Conservation (phyloP, 2,797 vertebrate genomes). For the Trachops cirrhosus region DNA sequence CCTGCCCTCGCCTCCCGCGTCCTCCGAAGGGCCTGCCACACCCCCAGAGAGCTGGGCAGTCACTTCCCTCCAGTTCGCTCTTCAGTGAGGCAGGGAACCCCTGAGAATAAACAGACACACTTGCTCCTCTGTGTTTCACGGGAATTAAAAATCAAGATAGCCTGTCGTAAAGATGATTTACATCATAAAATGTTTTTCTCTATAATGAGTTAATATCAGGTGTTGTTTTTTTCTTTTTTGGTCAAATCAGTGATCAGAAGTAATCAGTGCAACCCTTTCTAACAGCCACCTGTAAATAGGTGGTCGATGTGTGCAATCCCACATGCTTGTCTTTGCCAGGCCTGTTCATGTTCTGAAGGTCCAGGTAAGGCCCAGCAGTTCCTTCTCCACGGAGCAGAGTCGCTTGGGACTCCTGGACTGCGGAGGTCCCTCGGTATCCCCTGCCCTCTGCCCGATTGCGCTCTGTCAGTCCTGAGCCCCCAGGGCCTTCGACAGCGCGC, state of each 20-base stretch:
- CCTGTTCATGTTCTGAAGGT: background rate
- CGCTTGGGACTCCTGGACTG: background rate
- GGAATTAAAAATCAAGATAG: slow-evolving; percentile 10
- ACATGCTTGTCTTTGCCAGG: background rate
- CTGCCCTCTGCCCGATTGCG: background rate
- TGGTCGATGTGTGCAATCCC: background rate
- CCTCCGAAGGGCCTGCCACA: accelerated
- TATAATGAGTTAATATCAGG: background rate
- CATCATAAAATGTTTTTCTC: background rate
- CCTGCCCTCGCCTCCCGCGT: background rate
- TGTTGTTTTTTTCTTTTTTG: background rate
- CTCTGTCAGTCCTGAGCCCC: background rate
- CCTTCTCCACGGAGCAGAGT: background rate
- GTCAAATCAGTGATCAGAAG: background rate
- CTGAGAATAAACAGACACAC: background rate
- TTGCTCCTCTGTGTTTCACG: background rate
- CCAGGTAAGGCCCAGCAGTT: background rate
- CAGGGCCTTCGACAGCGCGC: background rate
- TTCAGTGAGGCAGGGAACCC: background rate
- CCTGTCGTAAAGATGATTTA: background rate
- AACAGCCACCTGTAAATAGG: background rate
- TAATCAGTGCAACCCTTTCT: background rate
- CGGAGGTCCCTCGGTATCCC: background rate
- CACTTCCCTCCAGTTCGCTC: background rate
- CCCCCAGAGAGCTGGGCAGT: background rate